These are phyloP conservation scores for Daphoenositta chrysoptera DNA, from an alignment of 2,113 vertebrate genomes.

Conservation along the genomic window DNA sequence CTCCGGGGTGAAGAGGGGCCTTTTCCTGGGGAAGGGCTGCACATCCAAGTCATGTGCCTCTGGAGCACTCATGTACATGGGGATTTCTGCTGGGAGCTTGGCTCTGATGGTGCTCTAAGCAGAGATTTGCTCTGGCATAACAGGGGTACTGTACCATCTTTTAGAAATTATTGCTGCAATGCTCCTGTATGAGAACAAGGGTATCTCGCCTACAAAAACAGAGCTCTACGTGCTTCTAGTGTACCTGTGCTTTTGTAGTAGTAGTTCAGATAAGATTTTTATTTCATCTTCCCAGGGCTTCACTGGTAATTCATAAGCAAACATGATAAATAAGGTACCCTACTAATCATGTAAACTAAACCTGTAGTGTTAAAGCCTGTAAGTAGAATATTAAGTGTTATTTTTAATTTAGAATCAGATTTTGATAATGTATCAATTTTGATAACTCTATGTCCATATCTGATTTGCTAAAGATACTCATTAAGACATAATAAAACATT, in stretches of 20 bases:
- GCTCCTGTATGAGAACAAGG: neutral
- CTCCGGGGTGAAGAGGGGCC: neutral
- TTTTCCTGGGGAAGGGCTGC: neutral
- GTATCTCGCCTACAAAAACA: neutral
- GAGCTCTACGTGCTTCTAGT: neutral
- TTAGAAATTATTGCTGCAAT: neutral
- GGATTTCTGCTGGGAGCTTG: neutral
- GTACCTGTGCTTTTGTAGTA: neutral
- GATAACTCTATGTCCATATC: neutral
- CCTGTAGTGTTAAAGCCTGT: neutral
- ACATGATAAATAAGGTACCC: neutral
- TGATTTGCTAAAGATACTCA: neutral
- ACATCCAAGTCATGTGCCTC: neutral
- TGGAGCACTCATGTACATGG: fast-evolving
- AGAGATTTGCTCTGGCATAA: neutral
- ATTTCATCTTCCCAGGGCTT: neutral
- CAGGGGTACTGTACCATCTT: neutral
- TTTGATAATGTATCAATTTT: neutral
- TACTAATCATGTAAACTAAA: neutral
- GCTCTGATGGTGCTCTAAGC: neutral
- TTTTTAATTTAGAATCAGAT: neutral
- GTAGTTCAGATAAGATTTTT: neutral
- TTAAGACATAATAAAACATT: neutral
- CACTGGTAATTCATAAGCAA: neutral
- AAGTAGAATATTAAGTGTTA: neutral